phyloP scores from a whole-genome alignment of 1,140 invertebrate species.

The Drosophila pallidifrons region DNA sequence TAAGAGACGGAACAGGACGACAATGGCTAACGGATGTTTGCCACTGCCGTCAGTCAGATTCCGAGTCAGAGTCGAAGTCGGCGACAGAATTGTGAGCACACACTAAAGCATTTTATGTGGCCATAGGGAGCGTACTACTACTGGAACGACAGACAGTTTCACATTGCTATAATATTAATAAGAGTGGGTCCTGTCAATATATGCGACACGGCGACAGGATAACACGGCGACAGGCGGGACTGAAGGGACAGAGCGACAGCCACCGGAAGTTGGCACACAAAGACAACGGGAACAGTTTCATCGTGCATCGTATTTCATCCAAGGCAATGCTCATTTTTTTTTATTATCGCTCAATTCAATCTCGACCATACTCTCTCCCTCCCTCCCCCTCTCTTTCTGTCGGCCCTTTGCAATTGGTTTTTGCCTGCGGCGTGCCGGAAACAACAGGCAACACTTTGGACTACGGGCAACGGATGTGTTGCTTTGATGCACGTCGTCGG shows the following conservation, averaged over 20 bases:
- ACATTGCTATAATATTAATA: slow-evolving; percentile 79
- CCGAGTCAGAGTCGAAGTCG: too few species aligned
- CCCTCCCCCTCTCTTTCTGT: neutral
- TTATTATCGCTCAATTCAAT: slow-evolving; percentile 75
- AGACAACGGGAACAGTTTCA: slow-evolving; percentile 5
- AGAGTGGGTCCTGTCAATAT: slow-evolving; percentile 71
- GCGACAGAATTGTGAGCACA: neutral
- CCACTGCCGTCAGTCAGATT: slow-evolving; percentile 12
- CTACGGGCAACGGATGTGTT: slow-evolving; percentile 50
- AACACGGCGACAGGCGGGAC: neutral
- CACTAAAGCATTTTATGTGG: slow-evolving; percentile 64
- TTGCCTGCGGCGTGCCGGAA: slow-evolving; percentile 57
- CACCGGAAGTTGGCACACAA: slow-evolving; percentile 63
- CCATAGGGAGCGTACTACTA: slow-evolving; percentile 54
- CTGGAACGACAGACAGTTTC: slow-evolving; percentile 52
- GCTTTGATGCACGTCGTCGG: slow-evolving; percentile 42
- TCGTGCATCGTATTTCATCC: slow-evolving; percentile 48
- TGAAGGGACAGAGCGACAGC: neutral
- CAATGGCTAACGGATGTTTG: slow-evolving; percentile 57
- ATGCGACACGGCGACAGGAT: slow-evolving; percentile 37
- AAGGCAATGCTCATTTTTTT: slow-evolving; percentile 45
- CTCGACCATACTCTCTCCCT: slow-evolving; percentile 34
- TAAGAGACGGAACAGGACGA: neutral
- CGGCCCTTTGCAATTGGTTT: slow-evolving; percentile 61
- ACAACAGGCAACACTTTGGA: slow-evolving; percentile 68